These are phyloP conservation scores for Aleiodes testaceus DNA, from an alignment of 2,888 invertebrate species.

Conservation along the genomic window DNA sequence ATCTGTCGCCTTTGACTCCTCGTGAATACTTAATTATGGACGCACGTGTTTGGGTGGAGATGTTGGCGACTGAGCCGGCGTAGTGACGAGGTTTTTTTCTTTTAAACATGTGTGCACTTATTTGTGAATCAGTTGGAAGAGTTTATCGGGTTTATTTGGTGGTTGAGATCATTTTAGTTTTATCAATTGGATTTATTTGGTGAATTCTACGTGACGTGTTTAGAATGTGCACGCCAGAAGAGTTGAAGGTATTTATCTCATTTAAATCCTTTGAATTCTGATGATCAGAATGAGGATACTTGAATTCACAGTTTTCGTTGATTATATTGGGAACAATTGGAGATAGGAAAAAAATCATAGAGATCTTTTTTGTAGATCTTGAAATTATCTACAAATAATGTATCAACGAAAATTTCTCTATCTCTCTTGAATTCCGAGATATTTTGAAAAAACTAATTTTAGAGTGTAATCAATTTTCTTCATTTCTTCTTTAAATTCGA, in stretches of 20 bases:
- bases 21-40: background rate
- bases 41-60: conserved; percentile 11
- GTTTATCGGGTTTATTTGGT: background rate
- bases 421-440: too few species aligned
- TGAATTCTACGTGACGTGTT: background rate
- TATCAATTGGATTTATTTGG: background rate
- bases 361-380: too few species aligned
- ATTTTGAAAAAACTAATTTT: too few species aligned
- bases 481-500: background rate
- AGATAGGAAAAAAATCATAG: too few species aligned
- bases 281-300: too few species aligned
- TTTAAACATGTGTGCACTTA: conserved; percentile 16
- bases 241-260: conserved; percentile 71
- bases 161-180: background rate
- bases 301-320: too few species aligned
- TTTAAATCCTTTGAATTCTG: conserved; percentile 27
- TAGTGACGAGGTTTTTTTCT: background rate
- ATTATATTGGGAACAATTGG: too few species aligned
- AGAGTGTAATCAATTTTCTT: too few species aligned
- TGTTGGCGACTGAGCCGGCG: conserved; percentile 10
- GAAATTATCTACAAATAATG: too few species aligned
- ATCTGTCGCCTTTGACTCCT: background rate
- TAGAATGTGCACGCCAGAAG: conserved; percentile 74
- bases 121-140: background rate
- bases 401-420: too few species aligned